Base-by-base conservation (phyloP, 2,113 vertebrate species). In the Bubo bubo region DNA sequence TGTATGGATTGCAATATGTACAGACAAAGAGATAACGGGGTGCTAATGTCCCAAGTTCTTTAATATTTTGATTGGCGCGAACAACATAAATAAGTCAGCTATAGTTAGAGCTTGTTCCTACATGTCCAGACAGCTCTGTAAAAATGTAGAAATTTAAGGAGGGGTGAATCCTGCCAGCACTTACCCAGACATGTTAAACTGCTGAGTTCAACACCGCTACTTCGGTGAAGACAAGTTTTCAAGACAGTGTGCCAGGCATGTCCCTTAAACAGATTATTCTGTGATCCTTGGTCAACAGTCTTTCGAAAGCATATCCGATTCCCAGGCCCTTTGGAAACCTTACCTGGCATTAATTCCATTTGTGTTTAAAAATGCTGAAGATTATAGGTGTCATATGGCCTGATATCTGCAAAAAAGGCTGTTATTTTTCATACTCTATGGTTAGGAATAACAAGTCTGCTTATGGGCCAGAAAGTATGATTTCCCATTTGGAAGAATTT, bases 401-500 rank as follows among this genome's bases (percentile, higher is more conserved):
- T 23, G 58, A 73, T 27, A 79, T 53, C 86, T 93, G 70, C 47
- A 73, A 76, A 77, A 88, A 79, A 53, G 17, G 49, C 84, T 88
- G 62, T 26, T 85, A 50, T 91, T 96, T 93, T 94, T 95, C 84
- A 70, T 88, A 17, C 37, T 43, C 52, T 12, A 3, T n/a, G 67
- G 53, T 93, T 79, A 95, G 94, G 37, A 96, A 86, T 79, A 93
- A 79, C 58, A 86, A 93, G 71, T 8, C 62, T 64, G 34, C 84
- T 73, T 53, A 3, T 3, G 34, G 77, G 77, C 87, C 94, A 93
- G 84, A 93, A 92, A 84, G 52, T 66, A 88, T 83, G 84, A 93
- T 86, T 95, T 91, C 94, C 62, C 71, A 55, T 93, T 97, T 96
- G 94, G 89, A 97, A 87, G 93, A 95, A 97, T 96, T 79, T 55